Evolutionary conservation across 2,113 vertebrate genomes (phyloP), one percentile per base, ranked within the genome.

Genomic region (Cichladusa arquata): DNA sequence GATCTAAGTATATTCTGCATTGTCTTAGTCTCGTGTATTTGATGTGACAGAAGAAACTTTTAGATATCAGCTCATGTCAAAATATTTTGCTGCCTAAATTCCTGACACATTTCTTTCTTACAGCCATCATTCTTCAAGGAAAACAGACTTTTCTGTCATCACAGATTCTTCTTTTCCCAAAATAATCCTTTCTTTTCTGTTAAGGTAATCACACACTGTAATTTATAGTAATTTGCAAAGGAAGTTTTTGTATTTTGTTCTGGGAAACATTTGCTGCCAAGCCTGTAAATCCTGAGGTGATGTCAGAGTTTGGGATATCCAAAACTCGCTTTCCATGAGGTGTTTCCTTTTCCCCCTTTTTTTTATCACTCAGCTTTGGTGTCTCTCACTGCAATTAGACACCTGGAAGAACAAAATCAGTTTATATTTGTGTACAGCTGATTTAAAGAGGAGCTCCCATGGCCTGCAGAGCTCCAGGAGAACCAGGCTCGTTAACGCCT

Each of bases 361-460:
- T 45, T 16, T 18, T 5, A 17, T 15, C 3, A 0, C 56, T 70
- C 45, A 33, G 76, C 42, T 70, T 28, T 62, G 71, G 47, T 23
- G 42, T 38, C 38, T 38, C 26, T 26, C 33, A 5, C 65, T 11
- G n/a, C 44, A 12, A 2, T 2, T 6, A 11, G 66, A 70, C 47
- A 51, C 24, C 25, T 14, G 33, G 34, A 79, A 57, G 71, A 58
- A 62, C 1, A 73, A 51, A 66, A 44, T 12, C 60, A 24, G 15
- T n/a, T 51, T 7, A 17, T 3, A n/a, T 34, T 22, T 34, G 19
- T 14, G 77, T 14, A 3, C 17, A 56, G 2, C 0, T 7, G 20
- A 36, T 36, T 14, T 9, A 4, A 51, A 44, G 34, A 26, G 19
- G 28, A 45, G 48, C 47, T 80, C 13, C 57, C n/a, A 9, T 1